These are phyloP conservation scores for Channa striata DNA, from an alignment of 2,797 vertebrate species.

Conservation along the genomic window DNA sequence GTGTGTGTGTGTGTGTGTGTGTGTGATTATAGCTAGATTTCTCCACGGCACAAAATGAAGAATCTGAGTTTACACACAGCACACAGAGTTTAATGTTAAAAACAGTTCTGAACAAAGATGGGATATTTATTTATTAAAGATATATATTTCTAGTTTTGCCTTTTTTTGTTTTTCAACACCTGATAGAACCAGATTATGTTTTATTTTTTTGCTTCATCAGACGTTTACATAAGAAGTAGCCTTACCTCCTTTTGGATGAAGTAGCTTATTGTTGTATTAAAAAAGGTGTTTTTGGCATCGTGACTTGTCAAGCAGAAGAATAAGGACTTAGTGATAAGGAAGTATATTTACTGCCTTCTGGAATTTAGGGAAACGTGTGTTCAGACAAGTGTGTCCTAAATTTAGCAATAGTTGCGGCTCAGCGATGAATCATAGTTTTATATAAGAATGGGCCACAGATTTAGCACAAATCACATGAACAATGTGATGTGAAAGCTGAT, in stretches of 20 bases:
- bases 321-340: conserved; percentile 10
- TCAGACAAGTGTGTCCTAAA: conserved; percentile 4
- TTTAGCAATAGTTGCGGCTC: not conserved
- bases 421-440: not conserved
- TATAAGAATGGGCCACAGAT: not conserved
- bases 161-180: not conserved
- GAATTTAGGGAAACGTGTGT: conserved; percentile 13
- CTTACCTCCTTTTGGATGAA: not conserved
- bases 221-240: not conserved
- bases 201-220: not conserved
- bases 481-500: not conserved
- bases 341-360: conserved; percentile 26
- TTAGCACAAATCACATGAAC: not conserved
- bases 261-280: not conserved
- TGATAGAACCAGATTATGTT: not conserved
- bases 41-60: not conserved
- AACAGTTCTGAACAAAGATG: not conserved
- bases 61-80: conserved; percentile 2
- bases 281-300: not conserved
- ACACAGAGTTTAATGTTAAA: not conserved
- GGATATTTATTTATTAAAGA: not conserved
- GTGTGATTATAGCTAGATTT: not conserved
- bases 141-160: not conserved
- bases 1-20: not conserved
- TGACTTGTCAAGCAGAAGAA: conserved; percentile 19